These are phyloP conservation scores for Oegoconia quadripuncta DNA, from an alignment of 2,888 invertebrate species.

Conservation along the genomic window DNA sequence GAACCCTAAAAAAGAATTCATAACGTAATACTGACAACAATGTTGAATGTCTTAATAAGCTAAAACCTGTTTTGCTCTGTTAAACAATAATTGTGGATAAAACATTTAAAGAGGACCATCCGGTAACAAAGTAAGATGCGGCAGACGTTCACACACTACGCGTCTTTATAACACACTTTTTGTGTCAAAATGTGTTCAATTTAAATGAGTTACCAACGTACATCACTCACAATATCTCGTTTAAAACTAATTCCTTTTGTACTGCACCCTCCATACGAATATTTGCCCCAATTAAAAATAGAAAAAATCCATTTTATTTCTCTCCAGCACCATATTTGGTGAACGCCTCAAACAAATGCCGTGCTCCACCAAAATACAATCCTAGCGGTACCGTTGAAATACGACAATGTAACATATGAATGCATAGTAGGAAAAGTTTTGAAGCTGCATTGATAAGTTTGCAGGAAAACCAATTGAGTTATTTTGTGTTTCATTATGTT, in stretches of 20 bases:
- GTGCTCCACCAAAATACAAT: constrained; percentile 35
- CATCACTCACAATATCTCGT: constrained; percentile 23
- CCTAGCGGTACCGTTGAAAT: constrained; percentile 3
- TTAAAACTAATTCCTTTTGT: constrained; percentile 38
- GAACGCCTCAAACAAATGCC: constrained; percentile 76
- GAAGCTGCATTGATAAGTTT: constrained; percentile 15
- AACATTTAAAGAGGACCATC: no score
- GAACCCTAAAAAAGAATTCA: no score
- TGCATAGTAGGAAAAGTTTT: constrained; percentile 4
- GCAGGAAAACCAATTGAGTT: constrained; percentile 44
- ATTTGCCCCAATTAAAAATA: constrained; percentile 68
- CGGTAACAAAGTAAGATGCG: no score
- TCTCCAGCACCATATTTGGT: constrained; percentile 64
- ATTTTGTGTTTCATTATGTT: constrained; percentile 71
- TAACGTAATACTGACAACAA: no score
- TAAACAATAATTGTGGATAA: no score
- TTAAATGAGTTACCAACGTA: no score
- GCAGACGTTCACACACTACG: no score
- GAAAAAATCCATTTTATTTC: constrained; percentile 65
- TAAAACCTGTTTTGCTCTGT: no score
- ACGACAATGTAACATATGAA: constrained; percentile 30
- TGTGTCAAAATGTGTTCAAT: no score
- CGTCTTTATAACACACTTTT: no score
- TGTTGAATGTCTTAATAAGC: no score
- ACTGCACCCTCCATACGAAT: constrained; percentile 30